A percentile compares a stretch with the other conserved stretches of the same genome.
Evolutionary conservation across 2,888 invertebrate genomes (phyloP).

Genomic region (Hypomecis punctinalis): DNA sequence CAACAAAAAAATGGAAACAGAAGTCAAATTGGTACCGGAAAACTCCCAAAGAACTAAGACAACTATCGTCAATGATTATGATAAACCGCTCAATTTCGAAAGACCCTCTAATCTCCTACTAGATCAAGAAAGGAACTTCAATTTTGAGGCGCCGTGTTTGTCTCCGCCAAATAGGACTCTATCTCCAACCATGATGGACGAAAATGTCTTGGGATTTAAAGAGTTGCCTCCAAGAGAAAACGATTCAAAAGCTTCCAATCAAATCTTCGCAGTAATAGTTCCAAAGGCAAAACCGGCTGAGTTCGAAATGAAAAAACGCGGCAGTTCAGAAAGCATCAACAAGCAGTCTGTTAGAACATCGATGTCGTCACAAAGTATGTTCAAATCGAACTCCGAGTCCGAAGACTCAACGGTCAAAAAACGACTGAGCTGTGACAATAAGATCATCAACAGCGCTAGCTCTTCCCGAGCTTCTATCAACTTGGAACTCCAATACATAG

Average conservation of each 20-base stretch:
- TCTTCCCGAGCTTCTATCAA: conserved; percentile 77
- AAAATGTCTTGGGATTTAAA: conserved; percentile 69
- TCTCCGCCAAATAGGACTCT: conserved; percentile 80
- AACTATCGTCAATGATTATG: conserved; percentile 63
- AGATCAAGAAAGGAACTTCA: conserved; percentile 64
- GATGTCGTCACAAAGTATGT: conserved; percentile 70
- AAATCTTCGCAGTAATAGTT: conserved; percentile 80
- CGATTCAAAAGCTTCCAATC: conserved; percentile 59
- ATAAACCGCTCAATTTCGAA: conserved; percentile 64
- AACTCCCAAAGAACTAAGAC: conserved; percentile 59
- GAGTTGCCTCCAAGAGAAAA: conserved; percentile 67
- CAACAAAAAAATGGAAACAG: conserved; percentile 77
- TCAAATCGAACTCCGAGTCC: conserved; percentile 73
- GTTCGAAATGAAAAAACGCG: conserved; percentile 59
- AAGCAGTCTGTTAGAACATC: conserved; percentile 66
- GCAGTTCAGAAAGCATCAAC: conserved; percentile 70
- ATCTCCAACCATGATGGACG: conserved; percentile 77
- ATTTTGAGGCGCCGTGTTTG: conserved; percentile 73
- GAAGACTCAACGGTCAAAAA: conserved; percentile 78
- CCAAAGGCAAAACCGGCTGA: conserved; percentile 70
- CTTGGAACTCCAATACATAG: conserved; percentile 74
- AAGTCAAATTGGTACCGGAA: conserved; percentile 82
- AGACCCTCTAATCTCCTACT: conserved; percentile 69
- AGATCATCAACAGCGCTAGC: conserved; percentile 67
- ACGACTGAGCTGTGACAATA: conserved; percentile 78